Evolutionary conservation across 2,888 invertebrate species (phyloP), one percentile per base, ranked within the genome.

Genomic region (Phortica okadai): DNA sequence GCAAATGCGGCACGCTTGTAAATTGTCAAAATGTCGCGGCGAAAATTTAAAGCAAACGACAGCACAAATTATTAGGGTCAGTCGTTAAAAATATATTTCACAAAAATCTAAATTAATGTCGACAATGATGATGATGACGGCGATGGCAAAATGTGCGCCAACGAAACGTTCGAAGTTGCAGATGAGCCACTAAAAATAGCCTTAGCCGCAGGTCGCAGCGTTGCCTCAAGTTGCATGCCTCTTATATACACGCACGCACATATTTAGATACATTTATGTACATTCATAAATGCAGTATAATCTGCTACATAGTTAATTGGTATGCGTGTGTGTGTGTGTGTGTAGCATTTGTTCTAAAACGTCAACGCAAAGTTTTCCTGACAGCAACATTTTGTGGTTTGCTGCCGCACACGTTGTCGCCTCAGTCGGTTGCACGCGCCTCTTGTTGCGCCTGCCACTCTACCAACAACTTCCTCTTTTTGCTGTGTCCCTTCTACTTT

Each of bases 61-160:
- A 33, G 64, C 44, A 33, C 21, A 73, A 73, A 76, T 73, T 80
- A 79, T 82, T 82, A 78, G 79, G 82, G 82, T 82, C 82, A 82
- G 76, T 64, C 76, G 75, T 75, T 82, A 81, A 81, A 82, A 82
- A 81, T 82, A 81, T n/a, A 77, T 73, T 41, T 62, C 74, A 66
- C 50, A 70, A 59, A 58, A 75, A 42, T 62, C 56, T 73, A 72
- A 77, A 77, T 73, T 74, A 75, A 67, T 59, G 64, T 50, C 54
- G 54, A 66, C 62, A 41, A 41, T 41, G 42, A 21, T 3, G n/a
- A 11, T 8, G 59, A n/a, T 54, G n/a, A 54, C 54, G 54, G 54
- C 54, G 54, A n/a, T 6, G n/a, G 54, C 54, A 59, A 21, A 59
- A 14, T 33, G 33, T 33, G 33, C 33, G 33, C 33, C 33, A 33